Evolutionary conservation across 2,113 vertebrate species (phyloP).

Genomic region (Scomber colias): DNA sequence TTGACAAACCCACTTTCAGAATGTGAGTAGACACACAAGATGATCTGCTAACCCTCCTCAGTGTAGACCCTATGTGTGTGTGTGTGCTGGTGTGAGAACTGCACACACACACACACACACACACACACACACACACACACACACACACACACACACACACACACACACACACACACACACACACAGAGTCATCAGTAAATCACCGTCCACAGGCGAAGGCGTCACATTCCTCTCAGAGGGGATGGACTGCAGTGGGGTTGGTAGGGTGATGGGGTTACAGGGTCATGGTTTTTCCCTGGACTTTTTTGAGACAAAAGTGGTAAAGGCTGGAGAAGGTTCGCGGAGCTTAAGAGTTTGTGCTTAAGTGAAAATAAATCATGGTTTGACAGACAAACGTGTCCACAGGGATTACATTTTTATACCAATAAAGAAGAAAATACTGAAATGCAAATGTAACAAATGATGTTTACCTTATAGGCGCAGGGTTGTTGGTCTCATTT

Average conservation of each 20-base stretch:
- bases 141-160: background rate
- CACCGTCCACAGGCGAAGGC: constrained; percentile 12
- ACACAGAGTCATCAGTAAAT: constrained; percentile 25
- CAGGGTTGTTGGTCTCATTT: no score
- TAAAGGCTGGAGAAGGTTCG: no score
- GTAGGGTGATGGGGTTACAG: background rate
- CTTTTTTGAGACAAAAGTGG: no score
- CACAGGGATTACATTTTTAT: no score
- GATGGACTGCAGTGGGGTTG: background rate
- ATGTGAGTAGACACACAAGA: background rate
- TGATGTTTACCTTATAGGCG: no score
- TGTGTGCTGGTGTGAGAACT: constrained; percentile 32
- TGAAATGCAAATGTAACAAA: no score
- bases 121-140: background rate
- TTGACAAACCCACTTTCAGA: background rate
- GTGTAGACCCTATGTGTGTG: background rate
- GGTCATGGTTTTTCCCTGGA: no score
- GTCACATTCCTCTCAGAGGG: constrained; percentile 51
- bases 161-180: background rate
- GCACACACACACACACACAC: background rate
- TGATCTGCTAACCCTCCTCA: background rate
- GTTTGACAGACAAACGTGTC: no score
- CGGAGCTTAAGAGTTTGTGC: no score
- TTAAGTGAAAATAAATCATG: no score
- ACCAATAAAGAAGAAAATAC: no score